Base-by-base conservation (phyloP, 2,797 vertebrate species). In the Onychomys torridus region DNA sequence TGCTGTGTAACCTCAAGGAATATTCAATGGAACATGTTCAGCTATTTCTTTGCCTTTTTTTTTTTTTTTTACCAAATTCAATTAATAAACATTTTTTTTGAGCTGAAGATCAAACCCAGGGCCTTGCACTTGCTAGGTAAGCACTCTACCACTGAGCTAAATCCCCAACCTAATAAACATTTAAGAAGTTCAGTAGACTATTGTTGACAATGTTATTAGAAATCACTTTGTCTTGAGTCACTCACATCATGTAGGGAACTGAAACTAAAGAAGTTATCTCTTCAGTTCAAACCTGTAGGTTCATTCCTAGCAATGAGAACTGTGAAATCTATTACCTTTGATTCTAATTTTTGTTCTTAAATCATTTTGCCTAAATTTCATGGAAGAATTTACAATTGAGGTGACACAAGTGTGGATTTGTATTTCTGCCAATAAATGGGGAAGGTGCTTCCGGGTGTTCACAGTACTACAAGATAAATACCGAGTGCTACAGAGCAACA, bases 331-430 rank as follows among this genome's bases (percentile, higher is more conserved):
- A 77, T 90, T 69, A 4, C 21, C 17, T 61, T 1, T 43, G 6
- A 89, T 83, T 93, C 86, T 46, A 81, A 9, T n/a, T 40, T 34
- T 83, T 89, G 6, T 84, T 96, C n/a, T 96, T 85, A 82, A 77
- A 32, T 6, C 43, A 14, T 73, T 82, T 90, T 78, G 6, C 34
- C 19, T 71, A 65, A 75, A 85, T 92, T 92, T 92, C 40, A 91
- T 17, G 1, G 8, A 65, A 90, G 34, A 90, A 7, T 87, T 87
- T 89, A 23, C 6, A 79, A 84, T 5, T 40, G 5, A 92, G 88
- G 93, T 79, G 9, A 10, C n/a, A 57, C 85, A 49, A 34, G 8
- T 82, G 2, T 90, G 85, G 19, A 73, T 92, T 65, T 23, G 17
- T 65, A 87, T 96, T 95, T 86, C 25, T 93, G 4, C 21, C 49